Conservation (phyloP, 2,113 vertebrate genomes). For the Martes martes region DNA sequence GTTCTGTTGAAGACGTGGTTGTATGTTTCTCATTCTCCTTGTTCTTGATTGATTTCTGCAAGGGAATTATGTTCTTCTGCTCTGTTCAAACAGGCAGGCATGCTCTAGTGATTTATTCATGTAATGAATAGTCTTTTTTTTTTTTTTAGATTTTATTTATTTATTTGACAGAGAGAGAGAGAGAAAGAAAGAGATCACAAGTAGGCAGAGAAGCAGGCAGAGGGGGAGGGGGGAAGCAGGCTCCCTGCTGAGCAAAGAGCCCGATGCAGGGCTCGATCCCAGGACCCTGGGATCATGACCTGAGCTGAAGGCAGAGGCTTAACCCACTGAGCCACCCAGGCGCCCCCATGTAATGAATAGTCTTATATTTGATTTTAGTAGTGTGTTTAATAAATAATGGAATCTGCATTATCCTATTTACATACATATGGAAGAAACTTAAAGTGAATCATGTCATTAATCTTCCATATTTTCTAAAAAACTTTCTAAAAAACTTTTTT, state of each 20-base stretch:
- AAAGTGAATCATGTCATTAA: background rate
- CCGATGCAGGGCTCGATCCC: no score
- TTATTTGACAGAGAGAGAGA: no score
- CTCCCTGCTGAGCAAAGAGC: no score
- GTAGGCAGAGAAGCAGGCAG: no score
- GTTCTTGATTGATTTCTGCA: background rate
- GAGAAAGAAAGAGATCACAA: no score
- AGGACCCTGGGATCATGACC: no score
- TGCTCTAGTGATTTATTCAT: background rate
- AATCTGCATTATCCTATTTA: background rate
- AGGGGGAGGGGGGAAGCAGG: no score
- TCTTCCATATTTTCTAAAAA: background rate
- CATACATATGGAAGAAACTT: background rate
- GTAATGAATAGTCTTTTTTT: background rate
- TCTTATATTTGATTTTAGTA: background rate
- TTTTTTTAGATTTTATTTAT: no score
- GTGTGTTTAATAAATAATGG: background rate
- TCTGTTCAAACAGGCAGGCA: background rate
- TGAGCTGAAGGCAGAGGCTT: no score
- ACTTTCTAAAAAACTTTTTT: no score
- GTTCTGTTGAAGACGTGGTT: background rate
- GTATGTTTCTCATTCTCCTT: background rate
- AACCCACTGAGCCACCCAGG: no score
- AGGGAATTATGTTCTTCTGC: background rate
- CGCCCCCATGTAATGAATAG: background rate